These are phyloP conservation scores for Machimus atricapillus DNA, from an alignment of 2,888 invertebrate species.

Conservation along the genomic window DNA sequence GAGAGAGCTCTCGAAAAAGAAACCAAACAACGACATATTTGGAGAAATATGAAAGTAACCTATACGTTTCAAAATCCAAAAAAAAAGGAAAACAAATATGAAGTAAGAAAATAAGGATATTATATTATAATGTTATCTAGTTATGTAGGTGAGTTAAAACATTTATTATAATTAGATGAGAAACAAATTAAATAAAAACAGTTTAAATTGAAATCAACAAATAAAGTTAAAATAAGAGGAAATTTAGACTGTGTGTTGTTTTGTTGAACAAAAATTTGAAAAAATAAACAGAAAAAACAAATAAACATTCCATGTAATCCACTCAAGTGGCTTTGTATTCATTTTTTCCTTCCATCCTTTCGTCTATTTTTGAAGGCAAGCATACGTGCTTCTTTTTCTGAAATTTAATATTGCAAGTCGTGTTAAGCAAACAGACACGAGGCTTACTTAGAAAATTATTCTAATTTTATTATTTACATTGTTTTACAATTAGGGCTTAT, in stretches of 20 bases:
- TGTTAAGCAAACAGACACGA: too few species aligned
- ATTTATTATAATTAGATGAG: slow-evolving; percentile 51
- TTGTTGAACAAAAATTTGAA: slow-evolving; percentile 49
- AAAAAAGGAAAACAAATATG: slow-evolving; percentile 50
- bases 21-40: slow-evolving; percentile 47
- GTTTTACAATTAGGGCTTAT: too few species aligned
- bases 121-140: slow-evolving; percentile 60
- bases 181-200: slow-evolving; percentile 52
- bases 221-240: slow-evolving; percentile 49
- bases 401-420: too few species aligned
- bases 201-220: slow-evolving; percentile 53
- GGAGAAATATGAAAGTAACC: slow-evolving; percentile 50
- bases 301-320: slow-evolving; percentile 49
- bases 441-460: too few species aligned
- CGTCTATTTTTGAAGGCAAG: too few species aligned
- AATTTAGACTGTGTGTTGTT: slow-evolving; percentile 60
- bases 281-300: slow-evolving; percentile 46
- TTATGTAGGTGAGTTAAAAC: slow-evolving; percentile 61
- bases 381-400: too few species aligned
- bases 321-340: slow-evolving; percentile 43
- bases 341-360: neutral
- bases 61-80: slow-evolving; percentile 49
- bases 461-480: too few species aligned
- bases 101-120: slow-evolving; percentile 51
- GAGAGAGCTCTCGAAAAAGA: slow-evolving; percentile 9